These are phyloP conservation scores for Apodemia hepburni DNA, from an alignment of 2,888 invertebrate genomes.

Conservation along the genomic window DNA sequence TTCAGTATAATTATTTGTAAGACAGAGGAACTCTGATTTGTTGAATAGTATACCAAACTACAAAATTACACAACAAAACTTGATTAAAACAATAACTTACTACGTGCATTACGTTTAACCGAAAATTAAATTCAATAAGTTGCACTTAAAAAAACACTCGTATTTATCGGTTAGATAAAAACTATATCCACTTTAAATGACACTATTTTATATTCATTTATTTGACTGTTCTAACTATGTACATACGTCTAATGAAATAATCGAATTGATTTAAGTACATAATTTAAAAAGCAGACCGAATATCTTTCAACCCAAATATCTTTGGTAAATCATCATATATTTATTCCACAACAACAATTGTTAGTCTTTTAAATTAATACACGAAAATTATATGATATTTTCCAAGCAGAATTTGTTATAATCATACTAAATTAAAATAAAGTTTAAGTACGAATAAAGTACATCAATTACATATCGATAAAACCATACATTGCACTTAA, in stretches of 20 bases:
- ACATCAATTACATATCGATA: slow-evolving; percentile 36
- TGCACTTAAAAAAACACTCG: neutral
- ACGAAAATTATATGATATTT: slow-evolving; percentile 10
- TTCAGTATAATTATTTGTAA: neutral
- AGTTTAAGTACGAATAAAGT: slow-evolving; percentile 51
- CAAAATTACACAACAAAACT: too few species aligned
- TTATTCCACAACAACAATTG: slow-evolving; percentile 4
- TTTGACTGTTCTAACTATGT: slow-evolving; percentile 10
- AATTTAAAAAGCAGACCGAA: slow-evolving; percentile 23
- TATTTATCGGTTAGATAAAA: neutral
- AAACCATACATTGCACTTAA: slow-evolving; percentile 29
- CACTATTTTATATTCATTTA: neutral
- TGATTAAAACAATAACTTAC: too few species aligned
- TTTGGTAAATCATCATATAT: slow-evolving; percentile 27
- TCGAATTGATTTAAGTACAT: slow-evolving; percentile 23
- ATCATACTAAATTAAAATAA: slow-evolving; percentile 37
- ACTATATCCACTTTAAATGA: neutral
- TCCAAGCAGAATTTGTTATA: slow-evolving; percentile 18
- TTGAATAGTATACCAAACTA: too few species aligned
- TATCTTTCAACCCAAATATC: slow-evolving; percentile 24
- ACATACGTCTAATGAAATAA: slow-evolving; percentile 16
- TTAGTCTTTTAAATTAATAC: slow-evolving; percentile 3
- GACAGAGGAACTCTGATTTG: too few species aligned
- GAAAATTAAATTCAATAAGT: too few species aligned
- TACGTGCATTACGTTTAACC: too few species aligned